Percentiles rank a stretch among this genome's conserved stretches.
phyloP scores from a whole-genome alignment of 2,888 invertebrate genomes.

The Adineta ricciae region DNA sequence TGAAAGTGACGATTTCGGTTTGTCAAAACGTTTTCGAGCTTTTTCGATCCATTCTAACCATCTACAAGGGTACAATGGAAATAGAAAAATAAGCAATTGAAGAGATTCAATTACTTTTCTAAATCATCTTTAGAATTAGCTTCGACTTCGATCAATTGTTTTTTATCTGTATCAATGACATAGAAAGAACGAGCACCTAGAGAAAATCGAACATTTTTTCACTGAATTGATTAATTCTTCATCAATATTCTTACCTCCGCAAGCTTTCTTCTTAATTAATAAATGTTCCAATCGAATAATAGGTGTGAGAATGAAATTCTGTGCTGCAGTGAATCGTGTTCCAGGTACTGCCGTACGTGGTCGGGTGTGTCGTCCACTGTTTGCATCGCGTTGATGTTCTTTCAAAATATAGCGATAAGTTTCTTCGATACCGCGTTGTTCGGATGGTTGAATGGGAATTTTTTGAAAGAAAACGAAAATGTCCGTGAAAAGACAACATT shows the following conservation, averaged over 20 bases:
- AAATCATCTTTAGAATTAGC: slow-evolving; percentile 17
- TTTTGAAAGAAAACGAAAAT: slow-evolving; percentile 20
- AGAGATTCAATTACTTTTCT: not conserved
- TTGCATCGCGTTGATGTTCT: slow-evolving; percentile 21
- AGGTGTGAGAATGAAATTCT: slow-evolving; percentile 11
- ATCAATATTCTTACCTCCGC: not conserved
- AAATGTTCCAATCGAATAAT: not conserved
- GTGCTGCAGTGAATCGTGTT: not conserved
- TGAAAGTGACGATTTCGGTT: not conserved
- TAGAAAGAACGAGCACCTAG: slow-evolving; percentile 23
- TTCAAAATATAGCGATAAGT: not conserved
- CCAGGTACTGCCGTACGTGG: not conserved
- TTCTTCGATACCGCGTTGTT: slow-evolving; percentile 17
- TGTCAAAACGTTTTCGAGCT: slow-evolving; percentile 7
- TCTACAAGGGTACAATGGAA: not conserved
- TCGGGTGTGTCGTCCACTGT: not conserved
- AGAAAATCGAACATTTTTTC: no score
- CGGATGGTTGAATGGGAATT: not conserved
- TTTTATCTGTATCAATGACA: slow-evolving; percentile 16
- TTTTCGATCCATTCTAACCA: slow-evolving; percentile 23
- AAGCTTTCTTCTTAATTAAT: slow-evolving; percentile 13
- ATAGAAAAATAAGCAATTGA: not conserved
- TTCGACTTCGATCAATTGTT: slow-evolving; percentile 19
- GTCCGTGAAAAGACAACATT: slow-evolving; percentile 10
- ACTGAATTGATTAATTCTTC: no score